A percentile compares a stretch with the other conserved stretches of the same genome.
phyloP scores from a whole-genome alignment of 2,113 vertebrate genomes.

The Tachysurus vachellii region DNA sequence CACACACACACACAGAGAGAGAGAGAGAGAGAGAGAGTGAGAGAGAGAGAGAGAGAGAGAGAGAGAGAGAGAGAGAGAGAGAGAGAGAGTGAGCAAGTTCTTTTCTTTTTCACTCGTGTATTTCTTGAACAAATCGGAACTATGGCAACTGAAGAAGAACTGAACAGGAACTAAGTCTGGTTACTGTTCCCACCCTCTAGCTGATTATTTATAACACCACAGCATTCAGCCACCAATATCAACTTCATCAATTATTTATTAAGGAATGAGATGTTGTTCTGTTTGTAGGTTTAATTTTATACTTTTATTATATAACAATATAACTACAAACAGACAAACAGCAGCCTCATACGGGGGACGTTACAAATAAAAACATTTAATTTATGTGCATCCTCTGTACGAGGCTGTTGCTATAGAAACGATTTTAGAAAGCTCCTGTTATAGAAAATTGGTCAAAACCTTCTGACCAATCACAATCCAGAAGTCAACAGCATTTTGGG shows the following conservation, averaged over 20 bases:
- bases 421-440: not conserved
- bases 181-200: too few species aligned
- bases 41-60: not conserved
- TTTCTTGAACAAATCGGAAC: not conserved
- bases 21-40: not conserved
- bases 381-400: not conserved
- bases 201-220: not conserved
- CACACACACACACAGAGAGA: conserved; percentile 5
- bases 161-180: not conserved
- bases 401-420: not conserved
- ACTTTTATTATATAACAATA: too few species aligned
- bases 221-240: too few species aligned
- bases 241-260: too few species aligned
- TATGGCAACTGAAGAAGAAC: too few species aligned
- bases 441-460: not conserved
- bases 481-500: too few species aligned
- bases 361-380: too few species aligned
- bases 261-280: too few species aligned
- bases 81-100: not conserved
- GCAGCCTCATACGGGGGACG: too few species aligned
- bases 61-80: not conserved
- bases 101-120: too few species aligned
- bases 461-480: not conserved
- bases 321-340: too few species aligned
- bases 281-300: not conserved